phyloP scores from a whole-genome alignment of 1,140 invertebrate genomes.

The Cotesia chilonis region DNA sequence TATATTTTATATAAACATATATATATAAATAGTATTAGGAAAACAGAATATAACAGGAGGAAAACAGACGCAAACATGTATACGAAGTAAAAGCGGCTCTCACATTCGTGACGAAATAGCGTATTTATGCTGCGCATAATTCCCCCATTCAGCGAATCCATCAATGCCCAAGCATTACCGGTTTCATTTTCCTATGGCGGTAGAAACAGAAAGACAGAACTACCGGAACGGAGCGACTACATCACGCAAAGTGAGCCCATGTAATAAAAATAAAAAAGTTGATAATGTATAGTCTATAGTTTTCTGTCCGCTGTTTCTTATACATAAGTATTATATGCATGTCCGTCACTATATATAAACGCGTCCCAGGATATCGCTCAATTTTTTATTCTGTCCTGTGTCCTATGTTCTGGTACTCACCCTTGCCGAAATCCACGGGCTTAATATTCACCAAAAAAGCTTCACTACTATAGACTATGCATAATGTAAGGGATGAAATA shows the following conservation, averaged over 20 bases:
- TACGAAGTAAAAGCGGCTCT: neutral
- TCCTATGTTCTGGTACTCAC: neutral
- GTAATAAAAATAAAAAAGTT: constrained; percentile 52
- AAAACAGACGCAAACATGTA: too few species aligned
- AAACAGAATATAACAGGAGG: neutral
- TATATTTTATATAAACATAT: constrained; percentile 26
- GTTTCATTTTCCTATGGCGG: constrained; percentile 62
- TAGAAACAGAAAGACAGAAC: constrained; percentile 42
- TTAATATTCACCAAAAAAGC: neutral
- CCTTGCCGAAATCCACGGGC: neutral
- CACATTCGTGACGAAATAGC: constrained; percentile 56
- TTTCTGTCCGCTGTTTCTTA: constrained; percentile 16
- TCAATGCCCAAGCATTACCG: constrained; percentile 62
- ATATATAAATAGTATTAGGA: constrained; percentile 7
- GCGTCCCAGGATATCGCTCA: constrained; percentile 55
- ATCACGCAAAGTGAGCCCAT: constrained; percentile 33
- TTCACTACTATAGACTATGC: too few species aligned
- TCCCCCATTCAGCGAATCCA: constrained; percentile 60
- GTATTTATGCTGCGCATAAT: constrained; percentile 64
- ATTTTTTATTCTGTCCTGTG: constrained; percentile 52
- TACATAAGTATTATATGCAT: neutral
- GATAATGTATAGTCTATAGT: neutral
- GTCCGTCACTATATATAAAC: constrained; percentile 1
- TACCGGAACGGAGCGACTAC: too few species aligned
- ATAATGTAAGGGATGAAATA: neutral